phyloP scores from a whole-genome alignment of 2,888 invertebrate species.

The Serripes groenlandicus region DNA sequence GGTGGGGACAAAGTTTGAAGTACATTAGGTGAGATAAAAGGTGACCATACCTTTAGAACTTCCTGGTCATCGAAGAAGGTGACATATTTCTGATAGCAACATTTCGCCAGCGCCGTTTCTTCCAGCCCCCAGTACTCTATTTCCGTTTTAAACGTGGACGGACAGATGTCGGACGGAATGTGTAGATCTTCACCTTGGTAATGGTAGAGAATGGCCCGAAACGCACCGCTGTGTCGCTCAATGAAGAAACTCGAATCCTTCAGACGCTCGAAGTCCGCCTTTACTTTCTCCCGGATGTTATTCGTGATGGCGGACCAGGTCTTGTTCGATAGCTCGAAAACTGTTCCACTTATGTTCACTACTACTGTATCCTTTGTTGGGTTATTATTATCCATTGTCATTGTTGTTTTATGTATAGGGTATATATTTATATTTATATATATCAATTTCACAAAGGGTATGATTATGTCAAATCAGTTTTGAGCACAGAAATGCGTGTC shows the following conservation, averaged over 20 bases:
- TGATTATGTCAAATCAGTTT: no score
- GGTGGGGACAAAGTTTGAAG: no score
- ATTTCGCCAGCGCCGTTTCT: conserved; percentile 53
- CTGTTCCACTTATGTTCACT: conserved; percentile 48
- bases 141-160: conserved; percentile 58
- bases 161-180: conserved; percentile 45
- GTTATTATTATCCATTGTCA: conserved; percentile 4
- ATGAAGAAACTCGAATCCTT: conserved; percentile 17
- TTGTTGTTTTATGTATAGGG: background rate
- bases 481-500: no score
- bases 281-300: conserved; percentile 17
- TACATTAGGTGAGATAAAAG: no score
- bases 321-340: conserved; percentile 40
- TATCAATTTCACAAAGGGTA: no score
- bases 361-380: background rate
- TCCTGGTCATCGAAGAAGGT: conserved; percentile 63
- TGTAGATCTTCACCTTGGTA: conserved; percentile 57
- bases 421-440: no score
- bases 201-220: conserved; percentile 46
- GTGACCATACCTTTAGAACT: conserved; percentile 44
- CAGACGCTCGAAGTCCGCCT: background rate
- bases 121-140: conserved; percentile 68
- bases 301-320: conserved; percentile 31
- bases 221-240: conserved; percentile 41
- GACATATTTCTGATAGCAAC: conserved; percentile 66